Conservation (phyloP, 2,113 vertebrate species). For the Pterocles gutturalis region DNA sequence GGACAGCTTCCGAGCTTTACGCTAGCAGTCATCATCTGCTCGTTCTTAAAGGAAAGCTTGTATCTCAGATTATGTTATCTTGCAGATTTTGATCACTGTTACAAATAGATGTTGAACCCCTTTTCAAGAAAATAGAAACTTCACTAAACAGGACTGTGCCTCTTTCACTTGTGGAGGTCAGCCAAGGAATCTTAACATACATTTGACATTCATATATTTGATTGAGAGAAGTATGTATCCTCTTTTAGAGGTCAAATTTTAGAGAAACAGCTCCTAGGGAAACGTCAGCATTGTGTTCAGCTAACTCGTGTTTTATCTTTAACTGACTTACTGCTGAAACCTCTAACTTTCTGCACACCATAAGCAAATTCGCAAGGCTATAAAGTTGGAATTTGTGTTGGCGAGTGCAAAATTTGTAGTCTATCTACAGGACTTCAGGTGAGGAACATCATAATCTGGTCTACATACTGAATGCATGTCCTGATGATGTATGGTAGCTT, state of each 20-base stretch:
- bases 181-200: not conserved
- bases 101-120: not conserved
- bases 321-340: not conserved
- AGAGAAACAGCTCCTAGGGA: not conserved
- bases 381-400: not conserved
- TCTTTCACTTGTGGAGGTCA: not conserved
- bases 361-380: not conserved
- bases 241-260: not conserved
- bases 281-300: not conserved
- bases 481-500: not conserved
- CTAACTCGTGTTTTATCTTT: not conserved
- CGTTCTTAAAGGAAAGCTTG: not conserved
- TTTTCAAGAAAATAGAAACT: not conserved
- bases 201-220: not conserved
- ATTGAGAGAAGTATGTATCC: not conserved
- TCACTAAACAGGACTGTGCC: not conserved
- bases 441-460: not conserved
- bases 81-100: not conserved
- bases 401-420: not conserved
- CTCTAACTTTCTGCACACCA: not conserved
- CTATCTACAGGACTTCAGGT: not conserved
- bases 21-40: not conserved
- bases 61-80: not conserved
- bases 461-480: not conserved
- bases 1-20: not conserved